Percentiles rank a stretch among this genome's conserved stretches.
These are phyloP conservation scores for Hemistola chrysoprasaria DNA, from an alignment of 2,888 invertebrate species.

Conservation along the genomic window DNA sequence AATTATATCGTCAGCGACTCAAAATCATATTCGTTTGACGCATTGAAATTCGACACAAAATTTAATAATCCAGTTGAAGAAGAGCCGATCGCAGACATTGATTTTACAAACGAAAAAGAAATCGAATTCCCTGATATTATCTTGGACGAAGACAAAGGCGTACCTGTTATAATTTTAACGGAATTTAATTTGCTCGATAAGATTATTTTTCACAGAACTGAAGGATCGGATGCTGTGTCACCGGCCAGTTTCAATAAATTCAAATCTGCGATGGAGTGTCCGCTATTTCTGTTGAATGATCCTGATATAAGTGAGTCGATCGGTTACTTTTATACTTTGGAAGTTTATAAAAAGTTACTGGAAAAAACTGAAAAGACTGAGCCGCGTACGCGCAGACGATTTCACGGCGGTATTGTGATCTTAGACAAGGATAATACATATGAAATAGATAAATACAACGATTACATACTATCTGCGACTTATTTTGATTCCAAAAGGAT, in stretches of 20 bases:
- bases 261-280: conserved; percentile 42
- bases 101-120: conserved; percentile 41
- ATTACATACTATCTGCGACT: conserved; percentile 47
- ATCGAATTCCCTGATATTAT: conserved; percentile 52
- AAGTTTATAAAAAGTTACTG: conserved; percentile 45
- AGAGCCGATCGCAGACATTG: conserved; percentile 35
- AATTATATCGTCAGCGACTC: conserved; percentile 45
- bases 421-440: conserved; percentile 37
- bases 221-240: conserved; percentile 6
- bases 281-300: conserved; percentile 42
- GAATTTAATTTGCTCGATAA: conserved; percentile 40
- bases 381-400: conserved; percentile 44
- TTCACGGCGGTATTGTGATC: conserved; percentile 46
- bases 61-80: conserved; percentile 31
- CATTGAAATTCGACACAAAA: conserved; percentile 38
- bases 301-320: conserved; percentile 42
- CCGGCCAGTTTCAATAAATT: conserved; percentile 44
- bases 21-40: conserved; percentile 47
- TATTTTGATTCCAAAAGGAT: conserved; percentile 46
- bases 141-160: conserved; percentile 44
- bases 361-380: conserved; percentile 33
- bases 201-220: conserved; percentile 37
- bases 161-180: conserved; percentile 45
- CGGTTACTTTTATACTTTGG: conserved; percentile 49
- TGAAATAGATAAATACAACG: conserved; percentile 50